Percentiles rank a stretch among this genome's conserved stretches.
Evolutionary conservation across 1,140 invertebrate genomes (phyloP).

Genomic region (Platyura marginata): DNA sequence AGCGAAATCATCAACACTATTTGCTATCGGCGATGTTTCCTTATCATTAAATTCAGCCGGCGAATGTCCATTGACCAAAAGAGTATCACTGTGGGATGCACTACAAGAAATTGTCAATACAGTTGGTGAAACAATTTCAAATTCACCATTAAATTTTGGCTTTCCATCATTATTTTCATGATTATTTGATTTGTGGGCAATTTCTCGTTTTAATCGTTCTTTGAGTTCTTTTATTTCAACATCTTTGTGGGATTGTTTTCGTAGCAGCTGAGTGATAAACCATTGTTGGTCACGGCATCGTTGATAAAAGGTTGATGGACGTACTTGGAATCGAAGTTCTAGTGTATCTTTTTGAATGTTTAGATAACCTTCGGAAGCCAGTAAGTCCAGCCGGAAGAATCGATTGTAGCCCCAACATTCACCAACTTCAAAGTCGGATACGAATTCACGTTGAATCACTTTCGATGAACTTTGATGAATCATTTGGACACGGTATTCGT

Average conservation of each 20-base stretch:
- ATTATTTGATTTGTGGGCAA: background rate
- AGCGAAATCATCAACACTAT: too few relatives aligned
- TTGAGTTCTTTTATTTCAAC: slow-evolving; percentile 72
- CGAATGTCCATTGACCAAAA: too few relatives aligned
- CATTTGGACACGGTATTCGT: slow-evolving; percentile 91
- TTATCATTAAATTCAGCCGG: too few relatives aligned
- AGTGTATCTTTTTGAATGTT: slow-evolving; percentile 56
- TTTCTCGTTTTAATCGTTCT: slow-evolving; percentile 34
- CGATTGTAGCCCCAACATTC: slow-evolving; percentile 95
- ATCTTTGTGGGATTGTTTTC: slow-evolving; percentile 60
- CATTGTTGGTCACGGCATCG: slow-evolving; percentile 84
- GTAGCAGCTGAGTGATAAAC: slow-evolving; percentile 75
- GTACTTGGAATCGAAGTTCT: slow-evolving; percentile 72
- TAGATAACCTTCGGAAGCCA: slow-evolving; percentile 78
- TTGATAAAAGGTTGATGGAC: slow-evolving; percentile 84
- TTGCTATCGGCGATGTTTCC: too few relatives aligned
- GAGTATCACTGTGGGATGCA: too few relatives aligned
- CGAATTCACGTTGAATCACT: slow-evolving; percentile 82
- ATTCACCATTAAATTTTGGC: too few relatives aligned
- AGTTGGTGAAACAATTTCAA: too few relatives aligned
- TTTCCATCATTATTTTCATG: too few relatives aligned
- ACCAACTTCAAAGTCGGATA: slow-evolving; percentile 91
- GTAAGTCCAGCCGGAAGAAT: slow-evolving; percentile 77
- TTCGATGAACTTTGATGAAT: slow-evolving; percentile 76
- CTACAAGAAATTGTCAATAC: too few relatives aligned